Base-by-base conservation (phyloP, 2,888 invertebrate genomes). In the Agonum fuliginosum region DNA sequence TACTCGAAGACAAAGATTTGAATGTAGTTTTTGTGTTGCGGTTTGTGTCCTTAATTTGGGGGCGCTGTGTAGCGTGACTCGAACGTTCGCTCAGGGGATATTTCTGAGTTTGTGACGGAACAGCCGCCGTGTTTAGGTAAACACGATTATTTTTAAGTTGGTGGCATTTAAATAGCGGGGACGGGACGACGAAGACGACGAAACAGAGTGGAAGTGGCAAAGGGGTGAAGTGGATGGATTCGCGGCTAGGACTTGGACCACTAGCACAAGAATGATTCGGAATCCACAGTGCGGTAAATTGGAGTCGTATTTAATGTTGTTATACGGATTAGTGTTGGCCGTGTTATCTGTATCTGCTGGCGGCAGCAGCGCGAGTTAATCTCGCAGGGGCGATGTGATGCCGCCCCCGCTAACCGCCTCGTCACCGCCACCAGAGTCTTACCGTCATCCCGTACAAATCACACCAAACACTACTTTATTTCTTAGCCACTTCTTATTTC, bases 261-360 rank as follows among this genome's bases (percentile, higher is more conserved):
- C 51, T n/a, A n/a, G 71, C 54, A 83, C 80, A 75, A 78, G 83
- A 84, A 86, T 85, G 83, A 85, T 86, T 85, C 84, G 85, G 84
- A 86, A 86, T 86, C 86, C 87, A 87, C 87, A 86, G 86, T 85
- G 87, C 88, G 87, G 87, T 86, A 88, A 88, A 88, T 88, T 88
- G 87, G 86, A 87, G 86, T 86, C 87, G 87, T 87, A 87, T 87
- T 88, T 88, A 87, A 87, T 87, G 88, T 87, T 87, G 87, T 88
- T 88, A 87, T 87, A 87, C 84, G 87, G 87, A 87, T 87, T 87
- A 87, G 85, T 84, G 85, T 78, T 83, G 83, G 81, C 81, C 70
- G 54, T 81, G 85, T 86, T 86, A 86, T 86, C 86, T 86, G 84
- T 84, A 84, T 83, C 85, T 85, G 85, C 85, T 85, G 79, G 80